Evolutionary conservation across 2,888 invertebrate genomes (phyloP), one percentile per base, ranked within the genome.

Genomic region (Mimumesa dahlbomi): DNA sequence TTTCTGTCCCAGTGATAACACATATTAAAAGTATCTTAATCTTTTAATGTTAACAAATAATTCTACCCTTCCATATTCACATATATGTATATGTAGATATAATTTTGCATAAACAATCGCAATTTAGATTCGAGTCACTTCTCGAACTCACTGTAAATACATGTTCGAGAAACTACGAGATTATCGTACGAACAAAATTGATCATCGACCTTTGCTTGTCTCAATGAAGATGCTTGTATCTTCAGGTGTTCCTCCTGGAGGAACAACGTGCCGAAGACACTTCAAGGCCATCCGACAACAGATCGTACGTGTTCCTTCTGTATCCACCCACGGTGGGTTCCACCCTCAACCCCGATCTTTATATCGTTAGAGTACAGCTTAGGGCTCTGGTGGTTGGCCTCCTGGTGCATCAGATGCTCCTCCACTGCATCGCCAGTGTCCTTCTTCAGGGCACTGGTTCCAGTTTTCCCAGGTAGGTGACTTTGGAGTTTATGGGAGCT

Each of bases 381-480:
- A 93, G 95, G 84, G 96, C 95, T 76, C 90, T 98, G 53, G 95
- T 98, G 0, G 95, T 98, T 2, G 97, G 97, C 1, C 92, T 98
- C 63, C 88, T 98, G 75, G 96, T 97, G 3, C 97, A 98, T 89
- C 97, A 98, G 90, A 95, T 98, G 92, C 91, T 98, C 54, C 92
- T 98, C 29, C 98, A 98, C 90, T 95, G 97, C 56, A 94, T 98
- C 67, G 97, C 97, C 2, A 95, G 95, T 81, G 91, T 98, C 13
- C 91, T 98, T 14, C 92, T 98, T 38, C 96, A 97, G 84, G 94
- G 94, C 1, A 92, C 92, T 0, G 91, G 92, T 11, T 92, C 93
- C 75, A 91, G 93, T 11, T 92, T 93, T 77, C 92, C 93, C 9
- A 92, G 94, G 89, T 88, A 57, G 31, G 59, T 65, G 4, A 13